Evolutionary conservation across 2,113 vertebrate genomes (phyloP).

Genomic region (Sclerurus mexicanus): DNA sequence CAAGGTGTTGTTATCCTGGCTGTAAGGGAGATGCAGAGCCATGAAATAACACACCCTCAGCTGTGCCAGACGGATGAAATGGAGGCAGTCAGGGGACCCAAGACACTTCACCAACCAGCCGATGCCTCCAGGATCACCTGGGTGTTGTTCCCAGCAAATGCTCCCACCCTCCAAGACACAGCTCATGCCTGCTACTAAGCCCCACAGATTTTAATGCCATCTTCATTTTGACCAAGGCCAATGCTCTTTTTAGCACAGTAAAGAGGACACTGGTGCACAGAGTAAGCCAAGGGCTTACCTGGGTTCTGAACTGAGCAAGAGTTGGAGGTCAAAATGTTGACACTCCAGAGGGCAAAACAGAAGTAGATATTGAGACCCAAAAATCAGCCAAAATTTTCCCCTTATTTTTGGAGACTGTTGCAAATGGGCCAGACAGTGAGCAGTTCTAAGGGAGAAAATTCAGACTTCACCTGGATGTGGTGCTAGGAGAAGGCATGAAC

Average conservation of each 20-base stretch:
- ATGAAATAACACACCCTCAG: not conserved
- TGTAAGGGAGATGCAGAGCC: not conserved
- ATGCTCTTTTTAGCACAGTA: not conserved
- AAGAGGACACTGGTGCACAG: not conserved
- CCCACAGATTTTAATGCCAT: not conserved
- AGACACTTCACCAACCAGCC: not conserved
- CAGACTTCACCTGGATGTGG: not conserved
- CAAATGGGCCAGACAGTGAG: not conserved
- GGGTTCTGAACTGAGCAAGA: not conserved
- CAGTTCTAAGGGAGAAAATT: not conserved
- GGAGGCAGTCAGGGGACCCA: not conserved
- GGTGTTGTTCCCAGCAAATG: not conserved
- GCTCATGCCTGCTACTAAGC: not conserved
- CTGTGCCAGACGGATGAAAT: not conserved
- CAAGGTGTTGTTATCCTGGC: constrained; percentile 1
- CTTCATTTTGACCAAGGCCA: not conserved
- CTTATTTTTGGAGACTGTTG: not conserved
- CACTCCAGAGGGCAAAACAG: not conserved
- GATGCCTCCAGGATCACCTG: not conserved
- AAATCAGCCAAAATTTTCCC: not conserved
- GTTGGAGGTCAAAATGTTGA: not conserved
- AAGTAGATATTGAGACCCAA: not conserved
- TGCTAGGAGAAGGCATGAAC: not conserved
- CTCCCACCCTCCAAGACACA: not conserved
- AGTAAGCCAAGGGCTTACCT: not conserved